Base-by-base conservation (phyloP, 2,113 vertebrate species). In the Enhydra lutris region DNA sequence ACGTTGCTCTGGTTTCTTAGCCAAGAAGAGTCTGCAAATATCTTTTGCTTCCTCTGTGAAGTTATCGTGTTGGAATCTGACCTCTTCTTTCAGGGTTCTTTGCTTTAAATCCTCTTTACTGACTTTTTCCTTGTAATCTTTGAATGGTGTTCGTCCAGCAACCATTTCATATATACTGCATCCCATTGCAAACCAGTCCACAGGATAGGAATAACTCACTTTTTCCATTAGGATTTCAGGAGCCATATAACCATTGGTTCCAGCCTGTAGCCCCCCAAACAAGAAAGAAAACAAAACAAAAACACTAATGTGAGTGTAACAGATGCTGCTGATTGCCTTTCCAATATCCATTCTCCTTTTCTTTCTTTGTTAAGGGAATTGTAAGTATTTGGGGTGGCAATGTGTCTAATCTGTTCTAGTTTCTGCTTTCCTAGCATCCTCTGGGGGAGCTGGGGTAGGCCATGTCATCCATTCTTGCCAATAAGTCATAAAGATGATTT, bases 171-270 rank as follows among this genome's bases (percentile, higher is more conserved):
- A 99, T 96, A 99, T 99, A 93, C 99, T 99, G 97, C 99, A 99
- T 18, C 99, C 99, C 98, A 99, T 98, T 15, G 99, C 98, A 98
- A 99, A 99, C 99, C 99, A 99, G 98, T 99, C 99, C 98, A 99
- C 99, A 0, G 99, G 99, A 5, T 98, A 99, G 97, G 98, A 95
- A 98, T 99, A 99, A 29, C 96, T 97, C 69, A 99, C 99, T 84
- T 99, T 99, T 67, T 99, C 99, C 89, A 98, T 99, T 90, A 99
- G 98, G 78, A 99, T 99, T 98, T 99, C 99, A 0, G 99, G 99
- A 89, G 99, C 99, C 99, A 99, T 99, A 96, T 99, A 99, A 61
- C 99, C 99, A 12, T 98, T 99, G 6, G 99, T 99, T 83, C 99
- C 99, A 97, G 99, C 99, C 99, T 99, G 52, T 73, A 57, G 67